phyloP scores from a whole-genome alignment of 2,113 vertebrate species.

The Mandrillus leucophaeus region DNA sequence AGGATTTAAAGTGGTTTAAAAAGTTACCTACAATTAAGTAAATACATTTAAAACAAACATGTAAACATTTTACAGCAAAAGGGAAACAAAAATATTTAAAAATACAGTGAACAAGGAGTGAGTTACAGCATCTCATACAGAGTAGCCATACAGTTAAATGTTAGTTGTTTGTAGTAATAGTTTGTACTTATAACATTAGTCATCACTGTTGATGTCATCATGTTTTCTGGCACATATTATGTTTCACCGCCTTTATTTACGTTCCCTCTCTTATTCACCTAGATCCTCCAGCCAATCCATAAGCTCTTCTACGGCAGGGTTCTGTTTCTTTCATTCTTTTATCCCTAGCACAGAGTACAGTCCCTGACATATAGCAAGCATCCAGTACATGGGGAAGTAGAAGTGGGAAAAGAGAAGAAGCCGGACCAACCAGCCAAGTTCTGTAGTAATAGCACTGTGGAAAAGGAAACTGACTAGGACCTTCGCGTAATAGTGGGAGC shows the following conservation, averaged over 20 bases:
- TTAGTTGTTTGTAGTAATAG: background rate
- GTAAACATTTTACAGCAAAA: background rate
- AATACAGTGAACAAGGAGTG: background rate
- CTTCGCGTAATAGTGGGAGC: background rate
- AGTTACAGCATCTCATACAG: background rate
- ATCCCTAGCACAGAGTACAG: background rate
- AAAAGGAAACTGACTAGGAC: constrained; percentile 10
- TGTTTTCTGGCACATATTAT: background rate
- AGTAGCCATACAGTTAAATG: background rate
- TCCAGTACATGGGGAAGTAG: background rate
- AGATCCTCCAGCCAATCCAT: background rate
- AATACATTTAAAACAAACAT: constrained; percentile 38
- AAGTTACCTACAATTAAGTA: background rate
- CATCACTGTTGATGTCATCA: background rate
- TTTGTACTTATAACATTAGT: background rate
- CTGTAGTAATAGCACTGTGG: background rate
- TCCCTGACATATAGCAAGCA: background rate
- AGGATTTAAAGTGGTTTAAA: background rate
- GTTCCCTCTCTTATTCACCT: background rate
- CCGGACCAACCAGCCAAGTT: too few species aligned
- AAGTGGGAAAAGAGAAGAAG: background rate
- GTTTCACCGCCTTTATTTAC: background rate
- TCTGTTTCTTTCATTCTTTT: background rate
- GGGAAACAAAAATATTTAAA: background rate
- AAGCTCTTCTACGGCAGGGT: background rate